A percentile compares a stretch with the other conserved stretches of the same genome.
Evolutionary conservation across 1,140 invertebrate genomes (phyloP).

Genomic region (Zelostemma sp.): DNA sequence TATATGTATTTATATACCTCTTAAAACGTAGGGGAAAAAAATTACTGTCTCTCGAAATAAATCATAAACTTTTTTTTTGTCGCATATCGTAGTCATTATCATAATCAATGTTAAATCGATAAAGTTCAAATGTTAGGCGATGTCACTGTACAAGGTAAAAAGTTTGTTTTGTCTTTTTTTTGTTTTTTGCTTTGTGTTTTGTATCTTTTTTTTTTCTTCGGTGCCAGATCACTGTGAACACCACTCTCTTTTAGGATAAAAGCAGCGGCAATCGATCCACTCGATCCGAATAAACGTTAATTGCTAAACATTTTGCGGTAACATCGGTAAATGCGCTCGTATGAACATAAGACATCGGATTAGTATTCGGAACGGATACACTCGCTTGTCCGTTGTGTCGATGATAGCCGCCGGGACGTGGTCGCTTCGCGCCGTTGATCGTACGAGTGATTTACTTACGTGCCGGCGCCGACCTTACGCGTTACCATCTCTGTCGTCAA

Average conservation of each 20-base stretch:
- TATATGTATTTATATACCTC: slow-evolving; percentile 40
- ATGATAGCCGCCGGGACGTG: slow-evolving; percentile 39
- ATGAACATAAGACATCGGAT: slow-evolving; percentile 51
- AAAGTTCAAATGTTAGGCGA: slow-evolving; percentile 64
- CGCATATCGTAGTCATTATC: slow-evolving; percentile 22
- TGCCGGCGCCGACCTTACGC: slow-evolving; percentile 57
- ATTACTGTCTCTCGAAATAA: slow-evolving; percentile 50
- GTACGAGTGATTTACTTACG: slow-evolving; percentile 60
- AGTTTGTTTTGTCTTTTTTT: slow-evolving; percentile 57
- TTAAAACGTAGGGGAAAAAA: slow-evolving; percentile 45
- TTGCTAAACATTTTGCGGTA: slow-evolving; percentile 65
- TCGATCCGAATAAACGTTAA: slow-evolving; percentile 61
- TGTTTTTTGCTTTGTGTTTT: slow-evolving; percentile 37
- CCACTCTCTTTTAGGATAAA: slow-evolving; percentile 54
- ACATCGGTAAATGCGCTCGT: slow-evolving; percentile 59
- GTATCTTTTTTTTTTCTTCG: slow-evolving; percentile 34
- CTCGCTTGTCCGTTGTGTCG: slow-evolving; percentile 40
- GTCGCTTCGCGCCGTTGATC: slow-evolving; percentile 40
- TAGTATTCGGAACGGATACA: slow-evolving; percentile 47
- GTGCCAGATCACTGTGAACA: slow-evolving; percentile 45
- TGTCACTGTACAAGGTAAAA: slow-evolving; percentile 71
- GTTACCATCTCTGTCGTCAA: slow-evolving; percentile 66
- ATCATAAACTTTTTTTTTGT: slow-evolving; percentile 40
- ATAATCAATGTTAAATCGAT: slow-evolving; percentile 54
- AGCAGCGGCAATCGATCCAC: slow-evolving; percentile 59